Conservation (phyloP, 2,797 vertebrate genomes). For the Anguilla anguilla region DNA sequence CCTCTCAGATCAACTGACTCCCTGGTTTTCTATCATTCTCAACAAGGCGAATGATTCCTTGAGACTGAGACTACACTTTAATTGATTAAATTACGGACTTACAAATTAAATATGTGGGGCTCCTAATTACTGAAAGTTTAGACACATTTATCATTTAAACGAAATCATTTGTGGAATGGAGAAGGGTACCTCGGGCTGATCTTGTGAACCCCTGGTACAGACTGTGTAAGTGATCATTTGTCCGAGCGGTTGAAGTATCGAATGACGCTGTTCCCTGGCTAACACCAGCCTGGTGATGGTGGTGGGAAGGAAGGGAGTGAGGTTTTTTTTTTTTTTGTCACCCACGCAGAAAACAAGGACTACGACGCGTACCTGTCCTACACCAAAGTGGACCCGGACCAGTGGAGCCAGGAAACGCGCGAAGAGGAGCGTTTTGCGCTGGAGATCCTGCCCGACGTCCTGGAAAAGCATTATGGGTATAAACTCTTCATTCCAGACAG, state of each 20-base stretch:
- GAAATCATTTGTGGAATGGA: background rate
- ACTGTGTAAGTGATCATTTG: background rate
- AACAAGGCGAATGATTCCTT: background rate
- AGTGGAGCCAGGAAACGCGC: constrained; percentile 96
- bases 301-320: background rate
- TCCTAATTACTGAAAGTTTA: background rate
- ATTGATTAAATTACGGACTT: background rate
- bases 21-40: background rate
- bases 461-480: constrained; percentile 98
- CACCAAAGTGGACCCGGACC: constrained; percentile 98
- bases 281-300: background rate
- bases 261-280: background rate
- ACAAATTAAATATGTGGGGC: too few relatives aligned
- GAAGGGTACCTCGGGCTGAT: background rate
- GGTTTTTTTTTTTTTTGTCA: background rate
- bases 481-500: constrained; percentile 97
- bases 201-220: background rate
- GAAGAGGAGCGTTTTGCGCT: constrained; percentile 97
- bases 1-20: background rate
- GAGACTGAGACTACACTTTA: too few relatives aligned
- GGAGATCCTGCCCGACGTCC: constrained; percentile 95
- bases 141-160: background rate
- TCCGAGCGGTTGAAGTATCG: background rate
- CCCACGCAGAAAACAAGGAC: constrained; percentile 89
- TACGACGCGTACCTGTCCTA: constrained; percentile 97